phyloP scores from a whole-genome alignment of 53 echinoderm and acorn worm species.

The Holothuria leucospilota region DNA sequence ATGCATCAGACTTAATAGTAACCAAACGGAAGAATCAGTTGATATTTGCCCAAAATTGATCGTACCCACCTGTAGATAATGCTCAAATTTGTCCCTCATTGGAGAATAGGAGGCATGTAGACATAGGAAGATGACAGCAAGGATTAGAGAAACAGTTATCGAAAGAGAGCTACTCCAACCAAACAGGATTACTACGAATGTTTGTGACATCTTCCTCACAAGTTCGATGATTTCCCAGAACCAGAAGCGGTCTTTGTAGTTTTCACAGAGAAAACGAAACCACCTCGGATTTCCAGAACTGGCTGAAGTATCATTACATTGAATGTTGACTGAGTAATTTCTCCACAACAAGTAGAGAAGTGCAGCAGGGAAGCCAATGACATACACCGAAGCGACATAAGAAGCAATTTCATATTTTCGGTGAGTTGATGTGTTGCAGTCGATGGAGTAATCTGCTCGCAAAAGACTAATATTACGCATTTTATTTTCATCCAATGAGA shows the following conservation, averaged over 20 bases:
- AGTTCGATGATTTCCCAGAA: slow-evolving; percentile 56
- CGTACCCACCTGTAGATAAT: slow-evolving; percentile 12
- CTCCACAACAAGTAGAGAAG: slow-evolving; percentile 53
- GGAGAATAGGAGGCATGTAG: slow-evolving; percentile 24
- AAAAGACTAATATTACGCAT: neutral
- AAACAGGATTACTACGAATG: neutral
- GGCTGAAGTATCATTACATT: no score
- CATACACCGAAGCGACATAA: slow-evolving; percentile 51
- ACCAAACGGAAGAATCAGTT: neutral
- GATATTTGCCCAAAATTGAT: no score
- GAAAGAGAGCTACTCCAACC: slow-evolving; percentile 16
- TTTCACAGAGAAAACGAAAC: slow-evolving; percentile 24
- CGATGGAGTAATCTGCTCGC: slow-evolving; percentile 65
- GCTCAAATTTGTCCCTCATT: slow-evolving; percentile 39
- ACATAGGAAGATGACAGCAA: neutral
- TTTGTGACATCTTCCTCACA: slow-evolving; percentile 8
- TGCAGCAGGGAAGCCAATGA: slow-evolving; percentile 57
- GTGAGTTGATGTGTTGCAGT: slow-evolving; percentile 47
- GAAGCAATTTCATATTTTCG: slow-evolving; percentile 51
- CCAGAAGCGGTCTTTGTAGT: slow-evolving; percentile 34
- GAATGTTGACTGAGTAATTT: neutral
- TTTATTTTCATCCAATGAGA: slow-evolving; percentile 31
- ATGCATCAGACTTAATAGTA: no score
- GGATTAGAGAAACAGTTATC: neutral
- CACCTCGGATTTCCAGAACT: neutral